Percentiles rank a stretch among this genome's conserved stretches.
These are phyloP conservation scores for Synanthedon vespiformis DNA, from an alignment of 2,888 invertebrate species.

Conservation along the genomic window DNA sequence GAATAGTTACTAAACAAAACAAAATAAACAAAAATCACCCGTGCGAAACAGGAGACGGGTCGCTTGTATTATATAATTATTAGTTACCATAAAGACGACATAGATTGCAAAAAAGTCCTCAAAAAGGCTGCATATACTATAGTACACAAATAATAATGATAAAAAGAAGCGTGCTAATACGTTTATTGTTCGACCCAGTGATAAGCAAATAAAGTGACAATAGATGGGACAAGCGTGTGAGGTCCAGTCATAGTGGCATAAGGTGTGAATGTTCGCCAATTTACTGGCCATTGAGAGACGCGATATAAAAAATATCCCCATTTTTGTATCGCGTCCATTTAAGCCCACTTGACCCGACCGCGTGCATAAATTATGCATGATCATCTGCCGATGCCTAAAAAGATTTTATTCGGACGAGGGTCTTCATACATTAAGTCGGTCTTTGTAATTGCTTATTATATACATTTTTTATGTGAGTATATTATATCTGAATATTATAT, in stretches of 20 bases:
- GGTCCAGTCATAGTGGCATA: conserved; percentile 45
- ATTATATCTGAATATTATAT: neutral
- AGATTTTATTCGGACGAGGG: conserved; percentile 4
- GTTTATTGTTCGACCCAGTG: conserved; percentile 28
- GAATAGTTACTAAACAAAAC: no score
- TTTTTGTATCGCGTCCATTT: conserved; percentile 10
- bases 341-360: conserved; percentile 56
- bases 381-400: conserved; percentile 32
- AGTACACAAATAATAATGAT: neutral
- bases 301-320: conserved; percentile 13
- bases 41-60: no score
- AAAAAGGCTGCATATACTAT: neutral
- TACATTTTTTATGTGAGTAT: neutral
- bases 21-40: no score
- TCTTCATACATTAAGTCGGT: neutral
- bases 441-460: no score
- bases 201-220: conserved; percentile 30
- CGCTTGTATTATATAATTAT: no score
- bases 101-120: neutral
- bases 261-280: conserved; percentile 52
- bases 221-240: conserved; percentile 15
- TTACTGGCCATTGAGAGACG: conserved; percentile 35
- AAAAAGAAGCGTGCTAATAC: conserved; percentile 21
- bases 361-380: conserved; percentile 65
- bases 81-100: neutral